Evolutionary conservation across 2,888 invertebrate genomes (phyloP).

Genomic region (Lithophane socia): DNA sequence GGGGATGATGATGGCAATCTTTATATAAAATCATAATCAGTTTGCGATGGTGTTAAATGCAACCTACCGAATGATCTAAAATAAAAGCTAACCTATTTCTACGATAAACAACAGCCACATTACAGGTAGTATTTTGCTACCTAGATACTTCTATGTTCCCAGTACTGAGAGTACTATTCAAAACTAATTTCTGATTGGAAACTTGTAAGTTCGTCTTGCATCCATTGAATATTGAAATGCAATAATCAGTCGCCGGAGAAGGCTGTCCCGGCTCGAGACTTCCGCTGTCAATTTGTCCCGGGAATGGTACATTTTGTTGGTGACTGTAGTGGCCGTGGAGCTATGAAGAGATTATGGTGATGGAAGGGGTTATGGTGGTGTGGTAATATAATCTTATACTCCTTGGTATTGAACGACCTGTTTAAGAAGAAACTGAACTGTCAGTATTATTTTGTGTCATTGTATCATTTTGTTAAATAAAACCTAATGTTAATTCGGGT

Average conservation of each 20-base stretch:
- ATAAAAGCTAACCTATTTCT: no score
- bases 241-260: slow-evolving; percentile 69
- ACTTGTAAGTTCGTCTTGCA: slow-evolving; percentile 64
- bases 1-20: no score
- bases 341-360: slow-evolving; percentile 4
- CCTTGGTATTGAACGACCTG: no score
- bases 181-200: slow-evolving; percentile 66
- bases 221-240: slow-evolving; percentile 72
- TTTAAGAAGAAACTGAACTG: no score
- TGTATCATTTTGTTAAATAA: no score
- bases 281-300: slow-evolving; percentile 77
- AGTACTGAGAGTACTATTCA: slow-evolving; percentile 48
- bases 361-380: no score
- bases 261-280: slow-evolving; percentile 64
- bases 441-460: no score
- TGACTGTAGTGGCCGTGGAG: slow-evolving; percentile 29
- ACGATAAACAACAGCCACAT: background rate
- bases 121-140: background rate
- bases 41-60: background rate
- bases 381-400: no score
- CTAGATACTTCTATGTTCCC: slow-evolving; percentile 4
- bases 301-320: slow-evolving; percentile 71
- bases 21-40: background rate
- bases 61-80: no score
- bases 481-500: no score